A percentile compares a stretch with the other conserved stretches of the same genome.
phyloP scores from a whole-genome alignment of 2,113 vertebrate genomes.

The Brachionichthys hirsutus region DNA sequence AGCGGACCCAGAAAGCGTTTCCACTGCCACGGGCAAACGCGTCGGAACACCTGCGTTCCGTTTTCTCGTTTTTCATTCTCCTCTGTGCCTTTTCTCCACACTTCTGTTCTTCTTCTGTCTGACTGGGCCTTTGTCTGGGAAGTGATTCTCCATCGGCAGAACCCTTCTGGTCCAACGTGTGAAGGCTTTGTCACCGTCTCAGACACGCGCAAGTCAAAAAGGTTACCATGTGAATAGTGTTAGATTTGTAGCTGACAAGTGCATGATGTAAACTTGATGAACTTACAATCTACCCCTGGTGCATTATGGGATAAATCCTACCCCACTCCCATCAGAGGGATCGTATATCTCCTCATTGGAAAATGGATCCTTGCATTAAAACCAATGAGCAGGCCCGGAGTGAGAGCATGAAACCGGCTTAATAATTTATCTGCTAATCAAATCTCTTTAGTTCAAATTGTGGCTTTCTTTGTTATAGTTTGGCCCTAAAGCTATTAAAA shows the following conservation, averaged over 20 bases:
- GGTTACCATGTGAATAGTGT: slow-evolving; percentile 36
- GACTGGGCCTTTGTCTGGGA: slow-evolving; percentile 15
- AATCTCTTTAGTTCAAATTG: no score
- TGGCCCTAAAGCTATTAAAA: no score
- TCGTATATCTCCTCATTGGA: slow-evolving; percentile 61
- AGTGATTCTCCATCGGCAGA: slow-evolving; percentile 8
- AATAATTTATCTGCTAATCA: no score
- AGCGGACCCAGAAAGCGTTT: slow-evolving; percentile 2
- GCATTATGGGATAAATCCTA: slow-evolving; percentile 56
- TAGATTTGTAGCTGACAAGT: slow-evolving; percentile 29
- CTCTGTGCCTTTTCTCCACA: not conserved
- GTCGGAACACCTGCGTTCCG: slow-evolving; percentile 26
- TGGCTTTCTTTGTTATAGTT: no score
- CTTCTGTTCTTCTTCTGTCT: slow-evolving; percentile 6
- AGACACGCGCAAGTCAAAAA: slow-evolving; percentile 2
- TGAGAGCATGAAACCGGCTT: no score
- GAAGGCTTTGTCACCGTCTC: not conserved
- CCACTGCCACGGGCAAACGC: not conserved
- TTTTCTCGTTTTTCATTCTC: slow-evolving; percentile 13
- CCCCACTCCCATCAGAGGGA: slow-evolving; percentile 51
- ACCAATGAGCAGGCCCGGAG: slow-evolving; percentile 11
- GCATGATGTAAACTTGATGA: slow-evolving; percentile 40
- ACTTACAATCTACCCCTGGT: slow-evolving; percentile 35
- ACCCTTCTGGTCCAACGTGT: not conserved
- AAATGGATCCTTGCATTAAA: slow-evolving; percentile 57